Base-by-base conservation (phyloP, 2,888 invertebrate species). In the Auanema freiburgensis region DNA sequence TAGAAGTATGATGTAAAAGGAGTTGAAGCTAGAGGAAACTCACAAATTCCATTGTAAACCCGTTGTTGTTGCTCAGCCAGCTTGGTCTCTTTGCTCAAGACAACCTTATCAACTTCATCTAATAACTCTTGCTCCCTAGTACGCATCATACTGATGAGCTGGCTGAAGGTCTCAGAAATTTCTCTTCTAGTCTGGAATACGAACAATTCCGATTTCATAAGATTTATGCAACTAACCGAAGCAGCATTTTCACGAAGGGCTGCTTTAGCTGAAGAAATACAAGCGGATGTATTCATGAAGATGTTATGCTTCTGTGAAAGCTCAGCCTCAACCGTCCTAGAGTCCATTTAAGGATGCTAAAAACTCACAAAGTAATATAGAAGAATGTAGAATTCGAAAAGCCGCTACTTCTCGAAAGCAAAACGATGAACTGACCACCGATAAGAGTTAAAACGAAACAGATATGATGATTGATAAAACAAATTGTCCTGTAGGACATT, bases 121-220 rank as follows among this genome's bases (percentile, higher is more conserved):
- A 76, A 58, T 21, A 79, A 65, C 40, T 74, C 65, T 42, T 70
- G 63, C 57, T 78, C 78, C 8, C 78, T 67, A n/a, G 65, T 68
- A 8, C 76, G 67, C 11, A 74, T 50, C 10, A 71, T 65, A 4
- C 59, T 59, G 43, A 76, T 62, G 57, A 75, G 74, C 10, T 76
- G 72, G 33, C 69, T 60, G 40, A 76, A 57, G 10, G 69, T 56
- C 25, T 66, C 65, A 49, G 66, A 59, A 50, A 78, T 72, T 16
- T 78, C 78, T 51, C 71, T 66, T 49, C 75, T 71, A 25, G 69
- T 69, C 70, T 77, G 53, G 24, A 73, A 23, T 23, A 56, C 11
- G 8, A 56, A 53, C n/a, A 53, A 11, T n/a, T n/a, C n/a, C n/a
- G n/a, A n/a, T n/a, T n/a, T 49, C 18, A 43, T 43, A 18, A 53